Conservation (phyloP, 1,140 invertebrate species). For the Nasonia giraulti region DNA sequence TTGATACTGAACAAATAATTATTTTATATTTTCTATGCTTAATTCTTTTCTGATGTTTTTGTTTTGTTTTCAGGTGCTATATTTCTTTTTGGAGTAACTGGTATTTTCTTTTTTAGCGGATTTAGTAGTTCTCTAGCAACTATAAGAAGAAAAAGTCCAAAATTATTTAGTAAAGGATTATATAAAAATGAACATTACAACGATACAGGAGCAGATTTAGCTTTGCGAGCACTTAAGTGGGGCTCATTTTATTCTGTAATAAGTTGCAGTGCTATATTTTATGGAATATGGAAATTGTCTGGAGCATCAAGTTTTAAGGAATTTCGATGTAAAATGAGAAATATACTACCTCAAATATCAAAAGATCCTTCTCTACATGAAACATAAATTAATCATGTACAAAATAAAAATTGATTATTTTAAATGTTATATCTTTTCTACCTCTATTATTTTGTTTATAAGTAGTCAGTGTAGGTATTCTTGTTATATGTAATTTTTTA, state of each 20-base stretch:
- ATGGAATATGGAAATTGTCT: constrained; percentile 90
- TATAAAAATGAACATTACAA: constrained; percentile 77
- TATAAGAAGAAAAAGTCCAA: constrained; percentile 86
- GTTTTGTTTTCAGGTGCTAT: constrained; percentile 69
- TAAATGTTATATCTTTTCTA: too few relatives aligned
- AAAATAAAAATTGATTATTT: too few relatives aligned
- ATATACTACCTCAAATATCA: background rate
- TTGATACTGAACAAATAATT: too few relatives aligned
- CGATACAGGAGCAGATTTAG: constrained; percentile 86
- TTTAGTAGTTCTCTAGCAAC: constrained; percentile 86
- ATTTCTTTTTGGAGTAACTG: constrained; percentile 85
- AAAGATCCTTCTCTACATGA: background rate
- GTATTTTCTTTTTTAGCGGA: constrained; percentile 86
- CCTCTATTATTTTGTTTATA: too few relatives aligned
- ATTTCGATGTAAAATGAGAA: constrained; percentile 83
- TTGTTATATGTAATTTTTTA: too few relatives aligned
- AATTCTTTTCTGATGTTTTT: background rate
- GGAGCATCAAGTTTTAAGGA: constrained; percentile 88
- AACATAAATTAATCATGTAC: background rate
- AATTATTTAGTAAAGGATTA: constrained; percentile 86
- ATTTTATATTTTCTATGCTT: too few relatives aligned
- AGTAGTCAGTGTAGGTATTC: too few relatives aligned
- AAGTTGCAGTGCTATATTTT: constrained; percentile 87
- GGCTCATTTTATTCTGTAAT: constrained; percentile 90
- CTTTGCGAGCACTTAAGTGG: constrained; percentile 88